Conservation (phyloP, 2,888 invertebrate genomes). For the Xylota sylvarum region DNA sequence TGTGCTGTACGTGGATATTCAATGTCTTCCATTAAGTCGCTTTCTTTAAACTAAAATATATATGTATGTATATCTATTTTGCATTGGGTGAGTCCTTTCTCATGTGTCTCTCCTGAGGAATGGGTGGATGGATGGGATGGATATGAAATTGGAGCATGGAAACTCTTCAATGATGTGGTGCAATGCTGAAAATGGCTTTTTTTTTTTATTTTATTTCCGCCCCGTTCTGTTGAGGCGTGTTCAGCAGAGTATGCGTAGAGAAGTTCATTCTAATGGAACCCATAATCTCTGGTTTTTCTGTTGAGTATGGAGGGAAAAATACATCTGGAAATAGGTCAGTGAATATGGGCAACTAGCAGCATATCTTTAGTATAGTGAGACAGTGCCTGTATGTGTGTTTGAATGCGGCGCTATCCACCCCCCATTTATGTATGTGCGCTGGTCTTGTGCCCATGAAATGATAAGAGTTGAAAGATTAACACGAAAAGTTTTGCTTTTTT, state of each 20-base stretch:
- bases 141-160: slow-evolving; percentile 52
- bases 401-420: slow-evolving; percentile 51
- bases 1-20: slow-evolving; percentile 46
- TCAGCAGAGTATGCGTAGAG: slow-evolving; percentile 50
- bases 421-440: slow-evolving; percentile 32
- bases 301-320: slow-evolving; percentile 20
- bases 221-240: slow-evolving; percentile 27
- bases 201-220: slow-evolving; percentile 59
- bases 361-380: slow-evolving; percentile 14
- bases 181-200: slow-evolving; percentile 59
- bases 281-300: slow-evolving; percentile 36
- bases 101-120: no score
- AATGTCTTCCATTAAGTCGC: slow-evolving; percentile 28
- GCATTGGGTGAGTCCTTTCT: slow-evolving; percentile 25
- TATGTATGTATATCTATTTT: slow-evolving; percentile 18
- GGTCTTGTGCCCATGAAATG: slow-evolving; percentile 41
- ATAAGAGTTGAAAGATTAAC: slow-evolving; percentile 51
- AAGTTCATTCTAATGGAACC: slow-evolving; percentile 45
- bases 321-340: slow-evolving; percentile 64
- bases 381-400: neutral
- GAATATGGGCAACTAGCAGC: slow-evolving; percentile 30
- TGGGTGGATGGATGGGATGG: no score
- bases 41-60: slow-evolving; percentile 26
- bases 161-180: slow-evolving; percentile 32
- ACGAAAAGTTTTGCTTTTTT: slow-evolving; percentile 31